Percentiles rank a stretch among this genome's conserved stretches.
Evolutionary conservation across 2,797 vertebrate genomes (phyloP).

Genomic region (Rhinella marina): DNA sequence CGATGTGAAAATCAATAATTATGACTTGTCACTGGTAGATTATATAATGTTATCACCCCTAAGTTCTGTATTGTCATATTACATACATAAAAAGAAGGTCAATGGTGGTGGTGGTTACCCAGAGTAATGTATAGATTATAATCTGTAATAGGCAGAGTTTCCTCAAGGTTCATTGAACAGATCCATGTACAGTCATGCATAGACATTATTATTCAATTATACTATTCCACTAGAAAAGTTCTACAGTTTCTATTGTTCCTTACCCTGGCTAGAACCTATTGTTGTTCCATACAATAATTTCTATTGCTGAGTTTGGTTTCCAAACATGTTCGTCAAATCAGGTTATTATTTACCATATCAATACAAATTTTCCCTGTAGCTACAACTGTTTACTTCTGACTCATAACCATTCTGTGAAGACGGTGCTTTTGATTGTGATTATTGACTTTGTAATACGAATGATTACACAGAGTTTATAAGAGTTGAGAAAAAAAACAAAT

Average conservation of each 20-base stretch:
- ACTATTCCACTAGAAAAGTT: not conserved
- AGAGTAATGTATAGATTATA: not conserved
- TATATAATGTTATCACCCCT: not conserved
- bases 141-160: not conserved
- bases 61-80: not conserved
- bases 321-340: not conserved
- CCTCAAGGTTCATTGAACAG: not conserved
- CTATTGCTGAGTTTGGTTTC: not conserved
- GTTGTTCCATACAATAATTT: not conserved
- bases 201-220: not conserved
- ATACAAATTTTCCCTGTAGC: slow-evolving; percentile 37
- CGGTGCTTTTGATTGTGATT: slow-evolving; percentile 40
- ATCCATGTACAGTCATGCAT: not conserved
- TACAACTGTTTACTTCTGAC: slow-evolving; percentile 36
- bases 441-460: slow-evolving; percentile 56
- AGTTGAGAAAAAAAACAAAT: slow-evolving; percentile 38
- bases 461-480: slow-evolving; percentile 24
- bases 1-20: too few species aligned
- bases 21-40: too few species aligned
- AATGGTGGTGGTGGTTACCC: not conserved
- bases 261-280: not conserved
- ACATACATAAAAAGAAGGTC: not conserved
- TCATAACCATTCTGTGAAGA: slow-evolving; percentile 35
- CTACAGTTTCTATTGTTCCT: not conserved
- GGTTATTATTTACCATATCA: slow-evolving; percentile 25